These are phyloP conservation scores for Zingel zingel DNA, from an alignment of 2,113 vertebrate species.

Conservation along the genomic window DNA sequence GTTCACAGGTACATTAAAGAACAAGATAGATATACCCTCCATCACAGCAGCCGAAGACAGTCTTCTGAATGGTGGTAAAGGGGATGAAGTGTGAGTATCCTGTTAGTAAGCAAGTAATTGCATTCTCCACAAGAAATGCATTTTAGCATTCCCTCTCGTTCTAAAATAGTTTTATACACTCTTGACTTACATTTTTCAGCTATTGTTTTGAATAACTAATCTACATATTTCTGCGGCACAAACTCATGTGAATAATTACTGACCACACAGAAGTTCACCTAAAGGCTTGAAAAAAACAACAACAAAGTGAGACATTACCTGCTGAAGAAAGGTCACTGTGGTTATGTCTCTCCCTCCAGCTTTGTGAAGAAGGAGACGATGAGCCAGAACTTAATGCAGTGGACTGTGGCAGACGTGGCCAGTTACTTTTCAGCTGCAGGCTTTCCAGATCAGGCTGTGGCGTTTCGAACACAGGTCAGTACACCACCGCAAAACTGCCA, in stretches of 20 bases:
- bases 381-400: slow-evolving; percentile 87
- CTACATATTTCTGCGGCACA: neutral
- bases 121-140: neutral
- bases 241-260: neutral
- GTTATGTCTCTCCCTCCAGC: slow-evolving; percentile 65
- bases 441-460: slow-evolving; percentile 91
- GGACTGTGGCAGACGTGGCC: slow-evolving; percentile 91
- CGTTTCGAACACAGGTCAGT: slow-evolving; percentile 90
- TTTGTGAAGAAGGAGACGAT: slow-evolving; percentile 86
- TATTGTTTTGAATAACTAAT: neutral
- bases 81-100: slow-evolving; percentile 78
- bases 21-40: slow-evolving; percentile 61
- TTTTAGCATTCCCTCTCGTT: neutral
- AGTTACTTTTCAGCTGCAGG: slow-evolving; percentile 91
- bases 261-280: neutral
- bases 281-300: neutral
- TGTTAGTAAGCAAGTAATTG: neutral
- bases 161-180: neutral
- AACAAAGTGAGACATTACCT: neutral
- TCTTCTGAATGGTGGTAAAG: slow-evolving; percentile 72
- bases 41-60: slow-evolving; percentile 63
- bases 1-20: slow-evolving; percentile 72
- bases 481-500: slow-evolving; percentile 18
- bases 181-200: neutral
- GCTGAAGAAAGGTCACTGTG: neutral